phyloP scores from a whole-genome alignment of 2,113 vertebrate species.

The Indicator maculatus region DNA sequence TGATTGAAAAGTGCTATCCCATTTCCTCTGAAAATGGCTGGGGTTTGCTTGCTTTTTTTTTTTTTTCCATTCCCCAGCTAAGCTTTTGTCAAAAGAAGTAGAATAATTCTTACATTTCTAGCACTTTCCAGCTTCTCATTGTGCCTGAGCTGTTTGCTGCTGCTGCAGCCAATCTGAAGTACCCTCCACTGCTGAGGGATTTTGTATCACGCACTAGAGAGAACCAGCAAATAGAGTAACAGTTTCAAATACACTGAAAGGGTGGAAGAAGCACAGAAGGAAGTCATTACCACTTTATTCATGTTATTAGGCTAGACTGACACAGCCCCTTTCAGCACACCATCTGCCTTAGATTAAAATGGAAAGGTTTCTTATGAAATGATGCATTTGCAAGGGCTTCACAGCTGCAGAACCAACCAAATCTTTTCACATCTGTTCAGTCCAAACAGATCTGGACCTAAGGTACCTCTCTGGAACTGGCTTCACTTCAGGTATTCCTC shows the following conservation, averaged over 20 bases:
- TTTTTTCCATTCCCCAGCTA: background rate
- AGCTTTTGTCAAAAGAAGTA: background rate
- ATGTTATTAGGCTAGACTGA: background rate
- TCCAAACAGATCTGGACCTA: background rate
- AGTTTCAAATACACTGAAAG: background rate
- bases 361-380: background rate
- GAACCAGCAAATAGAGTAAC: background rate
- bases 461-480: background rate
- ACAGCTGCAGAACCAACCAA: background rate
- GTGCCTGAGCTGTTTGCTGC: background rate
- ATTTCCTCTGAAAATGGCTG: background rate
- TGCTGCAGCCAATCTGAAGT: background rate
- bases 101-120: background rate
- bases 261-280: background rate
- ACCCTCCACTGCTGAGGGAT: background rate
- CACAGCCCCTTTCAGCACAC: background rate
- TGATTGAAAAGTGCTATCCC: background rate
- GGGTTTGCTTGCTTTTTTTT: background rate
- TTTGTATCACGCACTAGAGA: background rate
- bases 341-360: constrained; percentile 22
- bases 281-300: constrained; percentile 20
- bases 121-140: background rate
- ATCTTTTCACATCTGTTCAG: background rate
- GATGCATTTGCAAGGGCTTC: background rate
- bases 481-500: background rate